Evolutionary conservation across 2,113 vertebrate species (phyloP).

Genomic region (Ammodramus savannarum): DNA sequence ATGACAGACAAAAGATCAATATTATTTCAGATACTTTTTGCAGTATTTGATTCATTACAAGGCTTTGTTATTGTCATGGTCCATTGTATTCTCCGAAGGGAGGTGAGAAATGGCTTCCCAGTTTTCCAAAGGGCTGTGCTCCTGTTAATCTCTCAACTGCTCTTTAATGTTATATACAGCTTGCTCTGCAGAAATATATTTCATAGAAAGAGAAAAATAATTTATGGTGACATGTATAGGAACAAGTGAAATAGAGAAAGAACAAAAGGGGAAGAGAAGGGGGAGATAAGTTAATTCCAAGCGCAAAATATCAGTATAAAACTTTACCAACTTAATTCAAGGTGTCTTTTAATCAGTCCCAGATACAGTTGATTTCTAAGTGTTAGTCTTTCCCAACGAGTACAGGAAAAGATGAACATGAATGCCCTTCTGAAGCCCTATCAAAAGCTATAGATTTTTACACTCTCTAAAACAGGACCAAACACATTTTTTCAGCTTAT

Average conservation of each 20-base stretch:
- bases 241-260: neutral
- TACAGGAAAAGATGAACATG: neutral
- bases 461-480: neutral
- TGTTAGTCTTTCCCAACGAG: neutral
- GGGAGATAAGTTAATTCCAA: neutral
- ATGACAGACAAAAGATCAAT: slow-evolving; percentile 99
- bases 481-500: neutral
- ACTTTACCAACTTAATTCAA: neutral
- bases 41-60: slow-evolving; percentile 98
- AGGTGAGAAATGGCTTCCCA: slow-evolving; percentile 79
- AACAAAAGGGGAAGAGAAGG: neutral
- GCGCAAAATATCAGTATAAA: neutral
- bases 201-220: neutral
- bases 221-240: neutral
- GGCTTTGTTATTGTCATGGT: slow-evolving; percentile 99
- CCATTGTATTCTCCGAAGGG: slow-evolving; percentile 95
- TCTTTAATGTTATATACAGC: neutral
- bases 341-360: neutral
- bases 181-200: neutral
- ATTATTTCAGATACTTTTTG: slow-evolving; percentile 98
- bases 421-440: neutral
- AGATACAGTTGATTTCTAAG: neutral
- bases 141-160: neutral
- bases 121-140: neutral
- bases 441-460: neutral